Evolutionary conservation across 2,113 vertebrate species (phyloP).

Genomic region (Rhineura floridana): DNA sequence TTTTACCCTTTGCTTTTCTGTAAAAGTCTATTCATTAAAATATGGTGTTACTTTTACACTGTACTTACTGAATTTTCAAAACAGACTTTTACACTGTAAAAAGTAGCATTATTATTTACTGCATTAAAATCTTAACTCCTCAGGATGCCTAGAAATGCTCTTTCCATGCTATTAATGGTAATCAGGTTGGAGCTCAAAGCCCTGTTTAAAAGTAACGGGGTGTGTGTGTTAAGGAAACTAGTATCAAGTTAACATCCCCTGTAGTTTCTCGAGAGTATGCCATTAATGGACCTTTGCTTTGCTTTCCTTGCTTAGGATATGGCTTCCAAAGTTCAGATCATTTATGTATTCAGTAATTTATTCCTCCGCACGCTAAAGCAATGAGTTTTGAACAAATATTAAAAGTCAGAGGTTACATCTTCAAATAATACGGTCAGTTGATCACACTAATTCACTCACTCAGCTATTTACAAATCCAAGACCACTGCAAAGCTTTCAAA

Average conservation of each 20-base stretch:
- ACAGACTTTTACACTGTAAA: not conserved
- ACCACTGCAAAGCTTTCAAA: not conserved
- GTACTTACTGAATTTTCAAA: not conserved
- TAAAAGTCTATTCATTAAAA: not conserved
- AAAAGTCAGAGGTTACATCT: slow-evolving; percentile 52
- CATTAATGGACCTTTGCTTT: slow-evolving; percentile 37
- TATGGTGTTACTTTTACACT: not conserved
- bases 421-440: slow-evolving; percentile 70
- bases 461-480: slow-evolving; percentile 63
- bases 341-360: slow-evolving; percentile 44
- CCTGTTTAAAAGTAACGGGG: slow-evolving; percentile 45
- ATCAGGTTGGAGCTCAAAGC: not conserved
- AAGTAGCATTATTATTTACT: not conserved
- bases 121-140: slow-evolving; percentile 11
- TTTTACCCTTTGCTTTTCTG: not conserved
- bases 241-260: slow-evolving; percentile 20
- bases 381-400: slow-evolving; percentile 53
- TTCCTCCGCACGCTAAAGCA: not conserved
- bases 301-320: slow-evolving; percentile 33
- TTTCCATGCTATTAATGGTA: not conserved
- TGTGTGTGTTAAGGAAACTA: not conserved
- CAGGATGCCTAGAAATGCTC: slow-evolving; percentile 16
- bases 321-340: not conserved
- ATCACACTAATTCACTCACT: slow-evolving; percentile 66
- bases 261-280: not conserved